phyloP scores from a whole-genome alignment of 1,140 invertebrate genomes.

The Listronotus oregonensis region DNA sequence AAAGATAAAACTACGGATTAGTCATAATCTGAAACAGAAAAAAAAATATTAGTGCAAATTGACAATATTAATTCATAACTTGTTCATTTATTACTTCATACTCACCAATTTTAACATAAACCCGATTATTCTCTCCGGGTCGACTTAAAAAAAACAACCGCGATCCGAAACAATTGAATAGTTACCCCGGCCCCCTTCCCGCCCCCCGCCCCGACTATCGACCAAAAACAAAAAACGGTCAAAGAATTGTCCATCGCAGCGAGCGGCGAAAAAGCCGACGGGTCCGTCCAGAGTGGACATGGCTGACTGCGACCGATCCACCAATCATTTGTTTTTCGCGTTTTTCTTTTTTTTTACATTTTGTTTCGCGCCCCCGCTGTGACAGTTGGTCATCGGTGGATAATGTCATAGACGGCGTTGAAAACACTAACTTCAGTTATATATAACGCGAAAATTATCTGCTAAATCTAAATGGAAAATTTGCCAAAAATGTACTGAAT shows the following conservation, averaged over 20 bases:
- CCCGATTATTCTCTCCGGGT: not conserved
- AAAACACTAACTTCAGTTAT: no score
- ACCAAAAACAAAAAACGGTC: conserved; percentile 21
- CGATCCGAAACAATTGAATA: conserved; percentile 26
- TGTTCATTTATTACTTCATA: no score
- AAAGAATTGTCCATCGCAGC: conserved; percentile 30
- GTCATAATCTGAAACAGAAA: no score
- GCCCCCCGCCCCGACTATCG: conserved; percentile 5
- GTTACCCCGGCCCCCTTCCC: conserved; percentile 4
- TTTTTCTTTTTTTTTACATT: conserved; percentile 34
- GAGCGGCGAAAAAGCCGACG: conserved; percentile 30
- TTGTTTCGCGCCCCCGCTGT: conserved; percentile 50
- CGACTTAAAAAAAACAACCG: conserved; percentile 4
- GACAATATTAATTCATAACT: no score
- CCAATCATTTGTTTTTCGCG: conserved; percentile 55
- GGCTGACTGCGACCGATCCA: conserved; percentile 54
- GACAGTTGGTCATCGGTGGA: conserved; percentile 48
- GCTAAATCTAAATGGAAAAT: no score
- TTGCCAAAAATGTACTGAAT: no score
- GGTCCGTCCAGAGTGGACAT: conserved; percentile 44
- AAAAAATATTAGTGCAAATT: no score
- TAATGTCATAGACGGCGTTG: conserved; percentile 6
- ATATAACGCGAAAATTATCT: no score
- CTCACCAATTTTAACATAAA: not conserved
- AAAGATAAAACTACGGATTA: no score